A percentile compares a stretch with the other conserved stretches of the same genome.
Evolutionary conservation across 2,113 vertebrate species (phyloP).

Genomic region (Lepidothrix coronata): DNA sequence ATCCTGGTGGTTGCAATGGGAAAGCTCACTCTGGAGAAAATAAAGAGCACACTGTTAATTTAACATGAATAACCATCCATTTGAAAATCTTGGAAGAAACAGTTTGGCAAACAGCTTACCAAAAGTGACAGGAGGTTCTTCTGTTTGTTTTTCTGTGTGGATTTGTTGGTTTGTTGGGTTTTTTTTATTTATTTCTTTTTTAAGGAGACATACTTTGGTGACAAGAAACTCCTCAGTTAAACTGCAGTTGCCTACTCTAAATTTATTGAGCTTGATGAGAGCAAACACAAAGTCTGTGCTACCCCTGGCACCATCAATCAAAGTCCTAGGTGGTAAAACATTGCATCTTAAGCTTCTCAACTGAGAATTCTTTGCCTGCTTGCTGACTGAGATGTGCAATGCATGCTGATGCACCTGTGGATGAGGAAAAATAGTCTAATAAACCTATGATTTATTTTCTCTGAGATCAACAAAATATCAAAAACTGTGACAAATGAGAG

Average conservation of each 20-base stretch:
- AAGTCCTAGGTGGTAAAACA: background rate
- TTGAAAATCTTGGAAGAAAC: background rate
- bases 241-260: background rate
- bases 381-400: conserved; percentile 10
- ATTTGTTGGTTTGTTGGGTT: background rate
- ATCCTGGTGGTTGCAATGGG: background rate
- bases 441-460: conserved; percentile 63
- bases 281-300: background rate
- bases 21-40: background rate
- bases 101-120: background rate
- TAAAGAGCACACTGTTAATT: background rate
- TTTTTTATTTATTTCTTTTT: background rate
- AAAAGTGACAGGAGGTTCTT: background rate
- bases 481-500: conserved; percentile 56
- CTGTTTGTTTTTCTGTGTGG: background rate
- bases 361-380: conserved; percentile 35
- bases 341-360: background rate
- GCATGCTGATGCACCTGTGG: background rate
- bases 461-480: conserved; percentile 17
- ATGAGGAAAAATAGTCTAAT: conserved; percentile 35
- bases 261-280: conserved; percentile 1
- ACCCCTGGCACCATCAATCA: background rate
- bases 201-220: background rate
- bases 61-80: background rate
- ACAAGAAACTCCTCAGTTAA: background rate